Evolutionary conservation across 2,888 invertebrate genomes (phyloP).

Genomic region (Drosophila fulvimacula): DNA sequence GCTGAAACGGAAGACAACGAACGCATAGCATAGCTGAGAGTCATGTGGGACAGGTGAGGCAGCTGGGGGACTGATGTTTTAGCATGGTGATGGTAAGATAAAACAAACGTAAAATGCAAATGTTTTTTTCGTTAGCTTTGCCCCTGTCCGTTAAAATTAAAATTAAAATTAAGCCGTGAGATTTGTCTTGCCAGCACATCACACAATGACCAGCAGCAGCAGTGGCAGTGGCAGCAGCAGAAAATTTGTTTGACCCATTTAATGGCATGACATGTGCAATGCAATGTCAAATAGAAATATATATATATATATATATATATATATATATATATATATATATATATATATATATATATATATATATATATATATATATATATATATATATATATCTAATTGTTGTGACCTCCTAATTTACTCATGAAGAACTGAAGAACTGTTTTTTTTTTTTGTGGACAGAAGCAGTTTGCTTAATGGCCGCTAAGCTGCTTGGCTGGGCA

Average conservation of each 20-base stretch:
- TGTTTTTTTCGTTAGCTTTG: constrained; percentile 40
- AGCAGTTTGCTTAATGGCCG: constrained; percentile 46
- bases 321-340: constrained; percentile 57
- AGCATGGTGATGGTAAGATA: constrained; percentile 57
- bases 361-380: constrained; percentile 8
- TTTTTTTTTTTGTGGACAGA: constrained; percentile 14
- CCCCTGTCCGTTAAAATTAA: constrained; percentile 67
- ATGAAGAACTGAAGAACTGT: constrained; percentile 72
- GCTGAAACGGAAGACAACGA: constrained; percentile 69
- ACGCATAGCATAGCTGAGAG: not conserved
- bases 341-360: not conserved
- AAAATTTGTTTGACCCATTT: constrained; percentile 80
- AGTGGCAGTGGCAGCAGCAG: constrained; percentile 16
- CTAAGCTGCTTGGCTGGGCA: constrained; percentile 60
- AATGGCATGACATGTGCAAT: constrained; percentile 73
- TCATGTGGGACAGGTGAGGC: not conserved
- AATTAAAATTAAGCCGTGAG: constrained; percentile 78
- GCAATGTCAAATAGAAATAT: too few species aligned
- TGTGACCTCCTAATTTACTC: constrained; percentile 84
- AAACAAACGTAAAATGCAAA: constrained; percentile 76
- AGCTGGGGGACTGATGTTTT: constrained; percentile 18
- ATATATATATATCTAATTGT: constrained; percentile 82
- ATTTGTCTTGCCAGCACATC: constrained; percentile 68
- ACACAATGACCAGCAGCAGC: constrained; percentile 47
- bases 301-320: constrained; percentile 67